phyloP scores from a whole-genome alignment of 2,888 invertebrate genomes.

The Trachelus tabidus region DNA sequence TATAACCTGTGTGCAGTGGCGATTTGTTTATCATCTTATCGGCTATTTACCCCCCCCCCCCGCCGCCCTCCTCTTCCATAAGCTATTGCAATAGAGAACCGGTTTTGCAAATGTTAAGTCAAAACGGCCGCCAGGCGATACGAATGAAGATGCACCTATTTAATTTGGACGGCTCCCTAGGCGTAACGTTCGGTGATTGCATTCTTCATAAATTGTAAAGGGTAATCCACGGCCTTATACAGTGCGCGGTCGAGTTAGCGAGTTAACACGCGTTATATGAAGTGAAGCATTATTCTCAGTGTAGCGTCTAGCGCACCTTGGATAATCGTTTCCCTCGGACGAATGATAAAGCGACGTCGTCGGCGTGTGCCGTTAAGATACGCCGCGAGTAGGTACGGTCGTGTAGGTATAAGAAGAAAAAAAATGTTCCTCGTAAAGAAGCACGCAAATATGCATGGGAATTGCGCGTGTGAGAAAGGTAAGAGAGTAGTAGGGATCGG shows the following conservation, averaged over 20 bases:
- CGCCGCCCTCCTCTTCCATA: slow-evolving; percentile 18
- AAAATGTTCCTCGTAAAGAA: slow-evolving; percentile 55
- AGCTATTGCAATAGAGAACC: slow-evolving; percentile 44
- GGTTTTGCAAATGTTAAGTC: slow-evolving; percentile 33
- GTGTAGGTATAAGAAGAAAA: slow-evolving; percentile 34
- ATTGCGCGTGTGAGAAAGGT: slow-evolving; percentile 40
- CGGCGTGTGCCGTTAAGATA: not conserved
- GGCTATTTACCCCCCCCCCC: slow-evolving; percentile 33
- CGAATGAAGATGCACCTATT: slow-evolving; percentile 42
- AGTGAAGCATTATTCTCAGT: not conserved
- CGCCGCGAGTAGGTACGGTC: slow-evolving; percentile 6
- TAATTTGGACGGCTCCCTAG: not conserved
- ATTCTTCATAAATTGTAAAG: not conserved
- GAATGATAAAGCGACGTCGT: not conserved
- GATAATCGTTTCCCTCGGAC: not conserved
- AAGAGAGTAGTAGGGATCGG: slow-evolving; percentile 12
- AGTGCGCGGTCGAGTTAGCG: not conserved
- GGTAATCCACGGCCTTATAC: not conserved
- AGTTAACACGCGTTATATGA: not conserved
- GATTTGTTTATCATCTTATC: slow-evolving; percentile 49
- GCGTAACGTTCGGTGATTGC: not conserved
- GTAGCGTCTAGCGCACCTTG: not conserved
- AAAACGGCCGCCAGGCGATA: slow-evolving; percentile 32
- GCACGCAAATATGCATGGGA: slow-evolving; percentile 55
- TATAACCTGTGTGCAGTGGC: slow-evolving; percentile 29